Evolutionary conservation across 2,113 vertebrate species (phyloP).

Genomic region (Chascanopsetta lugubris): DNA sequence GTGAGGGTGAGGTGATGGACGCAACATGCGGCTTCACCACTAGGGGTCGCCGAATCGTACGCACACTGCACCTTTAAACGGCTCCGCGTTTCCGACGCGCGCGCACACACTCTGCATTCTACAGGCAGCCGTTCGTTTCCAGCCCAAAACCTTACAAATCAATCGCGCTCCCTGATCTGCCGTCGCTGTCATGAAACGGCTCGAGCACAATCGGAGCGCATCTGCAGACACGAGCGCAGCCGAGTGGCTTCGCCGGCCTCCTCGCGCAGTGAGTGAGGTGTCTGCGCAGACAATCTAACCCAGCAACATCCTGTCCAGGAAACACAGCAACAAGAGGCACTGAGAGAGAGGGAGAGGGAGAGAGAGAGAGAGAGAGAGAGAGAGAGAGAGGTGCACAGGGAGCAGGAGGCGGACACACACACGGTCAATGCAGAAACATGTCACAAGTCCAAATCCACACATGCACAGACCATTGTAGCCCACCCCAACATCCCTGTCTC

Average conservation of each 20-base stretch:
- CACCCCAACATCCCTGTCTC: slow-evolving; percentile 41
- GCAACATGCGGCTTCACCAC: too few relatives aligned
- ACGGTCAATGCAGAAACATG: slow-evolving; percentile 50
- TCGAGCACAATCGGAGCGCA: slow-evolving; percentile 57
- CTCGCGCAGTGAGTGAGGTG: slow-evolving; percentile 58
- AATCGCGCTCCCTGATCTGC: slow-evolving; percentile 22
- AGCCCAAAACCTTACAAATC: too few relatives aligned
- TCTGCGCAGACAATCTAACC: slow-evolving; percentile 60
- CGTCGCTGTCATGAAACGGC: slow-evolving; percentile 39
- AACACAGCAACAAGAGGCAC: slow-evolving; percentile 49
- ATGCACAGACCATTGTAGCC: slow-evolving; percentile 43
- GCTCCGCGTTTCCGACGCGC: too few relatives aligned
- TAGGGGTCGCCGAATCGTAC: too few relatives aligned
- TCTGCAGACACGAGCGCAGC: slow-evolving; percentile 43
- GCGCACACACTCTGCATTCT: too few relatives aligned
- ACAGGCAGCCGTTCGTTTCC: too few relatives aligned
- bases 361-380: slow-evolving; percentile 48
- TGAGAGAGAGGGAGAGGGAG: too few relatives aligned
- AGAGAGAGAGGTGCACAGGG: slow-evolving; percentile 33
- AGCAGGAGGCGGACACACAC: slow-evolving; percentile 18
- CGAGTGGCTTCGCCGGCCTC: slow-evolving; percentile 72
- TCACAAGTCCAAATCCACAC: slow-evolving; percentile 50
- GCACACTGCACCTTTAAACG: too few relatives aligned
- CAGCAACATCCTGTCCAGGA: slow-evolving; percentile 57
- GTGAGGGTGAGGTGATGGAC: too few relatives aligned